Evolutionary conservation across 2,113 vertebrate genomes (phyloP).

Genomic region (Erinaceus europaeus): DNA sequence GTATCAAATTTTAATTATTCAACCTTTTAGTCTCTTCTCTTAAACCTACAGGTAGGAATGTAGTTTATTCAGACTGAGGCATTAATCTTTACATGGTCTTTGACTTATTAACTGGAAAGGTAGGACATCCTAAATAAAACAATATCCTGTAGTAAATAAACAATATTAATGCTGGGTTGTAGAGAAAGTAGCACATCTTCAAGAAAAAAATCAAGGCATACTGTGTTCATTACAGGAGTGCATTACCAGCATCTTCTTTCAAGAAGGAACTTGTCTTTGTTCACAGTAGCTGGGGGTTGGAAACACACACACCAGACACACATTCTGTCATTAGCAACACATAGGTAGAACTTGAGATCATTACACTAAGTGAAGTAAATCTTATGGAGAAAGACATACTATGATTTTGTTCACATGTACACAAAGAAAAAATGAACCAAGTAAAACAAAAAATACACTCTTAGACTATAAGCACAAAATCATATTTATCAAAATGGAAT

Average conservation of each 20-base stretch:
- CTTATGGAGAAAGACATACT: neutral
- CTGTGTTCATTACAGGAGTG: neutral
- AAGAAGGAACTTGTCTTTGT: neutral
- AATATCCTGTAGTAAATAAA: too few relatives aligned
- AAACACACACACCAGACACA: too few relatives aligned
- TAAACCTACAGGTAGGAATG: neutral
- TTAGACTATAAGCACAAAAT: neutral
- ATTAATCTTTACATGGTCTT: neutral
- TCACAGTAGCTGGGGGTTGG: neutral
- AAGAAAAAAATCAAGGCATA: neutral
- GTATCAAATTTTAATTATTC: slow-evolving; percentile 41
- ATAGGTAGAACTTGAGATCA: neutral
- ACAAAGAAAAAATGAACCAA: neutral
- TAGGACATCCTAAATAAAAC: neutral
- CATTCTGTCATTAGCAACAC: neutral
- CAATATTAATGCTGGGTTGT: too few relatives aligned
- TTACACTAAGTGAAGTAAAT: neutral
- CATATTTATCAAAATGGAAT: neutral
- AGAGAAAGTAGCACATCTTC: neutral
- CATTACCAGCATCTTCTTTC: neutral
- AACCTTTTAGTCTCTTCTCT: neutral
- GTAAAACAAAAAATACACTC: neutral
- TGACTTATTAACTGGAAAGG: slow-evolving; percentile 19
- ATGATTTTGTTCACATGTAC: too few relatives aligned
- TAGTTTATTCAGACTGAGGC: neutral